Percentiles rank a stretch among this genome's conserved stretches.
Evolutionary conservation across 2,797 vertebrate genomes (phyloP).

Genomic region (Spea hammondii): DNA sequence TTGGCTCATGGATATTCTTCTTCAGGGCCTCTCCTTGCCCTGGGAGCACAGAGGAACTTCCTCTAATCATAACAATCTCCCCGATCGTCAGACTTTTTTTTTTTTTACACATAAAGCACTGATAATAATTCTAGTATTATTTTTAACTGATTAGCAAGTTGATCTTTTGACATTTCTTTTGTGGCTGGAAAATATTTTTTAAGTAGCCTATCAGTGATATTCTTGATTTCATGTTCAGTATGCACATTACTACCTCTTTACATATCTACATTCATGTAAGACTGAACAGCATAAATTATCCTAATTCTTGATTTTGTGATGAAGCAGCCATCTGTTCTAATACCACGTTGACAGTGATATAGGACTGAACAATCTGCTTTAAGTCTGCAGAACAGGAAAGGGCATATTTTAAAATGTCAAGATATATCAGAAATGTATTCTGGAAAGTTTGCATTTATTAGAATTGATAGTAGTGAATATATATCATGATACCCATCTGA

Average conservation of each 20-base stretch:
- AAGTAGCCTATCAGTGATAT: conserved; percentile 24
- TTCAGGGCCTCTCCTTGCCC: too few species aligned
- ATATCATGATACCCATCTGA: conserved; percentile 74
- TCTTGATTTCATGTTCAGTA: conserved; percentile 66
- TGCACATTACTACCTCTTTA: conserved; percentile 70
- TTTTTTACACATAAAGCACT: too few species aligned
- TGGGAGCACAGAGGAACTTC: too few species aligned
- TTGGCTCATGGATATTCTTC: too few species aligned
- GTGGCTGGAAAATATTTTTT: neutral
- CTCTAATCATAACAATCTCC: too few species aligned
- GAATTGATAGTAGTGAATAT: conserved; percentile 76
- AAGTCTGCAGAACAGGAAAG: conserved; percentile 75
- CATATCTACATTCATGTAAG: conserved; percentile 81
- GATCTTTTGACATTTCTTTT: too few species aligned
- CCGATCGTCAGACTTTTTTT: too few species aligned
- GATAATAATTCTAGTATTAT: too few species aligned
- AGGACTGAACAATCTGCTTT: conserved; percentile 69
- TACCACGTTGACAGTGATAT: conserved; percentile 75
- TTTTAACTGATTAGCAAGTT: too few species aligned
- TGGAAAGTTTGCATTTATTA: conserved; percentile 78
- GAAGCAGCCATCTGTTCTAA: conserved; percentile 82
- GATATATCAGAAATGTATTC: conserved; percentile 74
- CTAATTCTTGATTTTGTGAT: conserved; percentile 74
- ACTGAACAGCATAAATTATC: conserved; percentile 78
- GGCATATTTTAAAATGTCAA: conserved; percentile 82